Evolutionary conservation across 2,888 invertebrate genomes (phyloP).

Genomic region (Drosophila borborema): DNA sequence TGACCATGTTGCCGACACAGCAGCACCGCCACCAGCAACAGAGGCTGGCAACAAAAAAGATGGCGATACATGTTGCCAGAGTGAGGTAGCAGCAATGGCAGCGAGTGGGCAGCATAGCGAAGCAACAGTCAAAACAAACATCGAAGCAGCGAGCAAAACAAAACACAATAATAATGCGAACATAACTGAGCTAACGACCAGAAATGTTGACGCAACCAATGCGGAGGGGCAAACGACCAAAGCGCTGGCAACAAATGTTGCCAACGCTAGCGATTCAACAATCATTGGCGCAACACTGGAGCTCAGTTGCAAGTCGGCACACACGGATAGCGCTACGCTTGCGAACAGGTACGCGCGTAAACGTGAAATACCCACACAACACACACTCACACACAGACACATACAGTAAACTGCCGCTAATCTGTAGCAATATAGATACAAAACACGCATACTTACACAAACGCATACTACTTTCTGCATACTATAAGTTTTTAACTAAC

Average conservation of each 20-base stretch:
- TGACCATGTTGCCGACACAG: slow-evolving; percentile 18
- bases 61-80: slow-evolving; percentile 68
- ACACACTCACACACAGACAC: neutral
- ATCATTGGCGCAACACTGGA: slow-evolving; percentile 57
- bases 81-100: slow-evolving; percentile 9
- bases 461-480: slow-evolving; percentile 1
- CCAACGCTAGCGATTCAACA: slow-evolving; percentile 47
- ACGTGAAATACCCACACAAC: slow-evolving; percentile 20
- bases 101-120: slow-evolving; percentile 48
- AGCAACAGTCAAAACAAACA: slow-evolving; percentile 75
- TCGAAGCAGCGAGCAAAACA: slow-evolving; percentile 81
- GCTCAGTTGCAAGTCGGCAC: slow-evolving; percentile 84
- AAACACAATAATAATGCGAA: slow-evolving; percentile 58
- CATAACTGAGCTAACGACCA: slow-evolving; percentile 16
- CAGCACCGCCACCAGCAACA: slow-evolving; percentile 19
- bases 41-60: slow-evolving; percentile 44
- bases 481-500: slow-evolving; percentile 14
- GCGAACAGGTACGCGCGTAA: slow-evolving; percentile 82
- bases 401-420: slow-evolving; percentile 36
- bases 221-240: slow-evolving; percentile 61
- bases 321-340: slow-evolving; percentile 83
- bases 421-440: slow-evolving; percentile 31
- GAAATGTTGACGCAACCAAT: slow-evolving; percentile 63
- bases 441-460: slow-evolving; percentile 1
- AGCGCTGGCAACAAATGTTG: slow-evolving; percentile 62